Conservation (phyloP, 1,140 invertebrate genomes). For the Agrypnia vestita region DNA sequence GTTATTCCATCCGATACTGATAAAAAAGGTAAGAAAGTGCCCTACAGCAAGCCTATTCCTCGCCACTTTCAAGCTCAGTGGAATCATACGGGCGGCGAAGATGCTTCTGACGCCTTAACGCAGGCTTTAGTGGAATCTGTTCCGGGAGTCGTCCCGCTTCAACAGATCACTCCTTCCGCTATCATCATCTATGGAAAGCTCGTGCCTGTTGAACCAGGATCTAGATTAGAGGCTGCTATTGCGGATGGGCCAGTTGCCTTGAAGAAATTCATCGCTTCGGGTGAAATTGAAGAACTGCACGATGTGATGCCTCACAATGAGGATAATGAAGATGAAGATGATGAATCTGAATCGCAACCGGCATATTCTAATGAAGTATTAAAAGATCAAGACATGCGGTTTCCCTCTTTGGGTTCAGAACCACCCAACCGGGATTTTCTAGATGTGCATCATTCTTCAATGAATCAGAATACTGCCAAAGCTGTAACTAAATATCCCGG, state of each 20-base stretch:
- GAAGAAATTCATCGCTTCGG: slow-evolving; percentile 83
- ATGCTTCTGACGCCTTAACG: slow-evolving; percentile 78
- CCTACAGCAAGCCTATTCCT: slow-evolving; percentile 96
- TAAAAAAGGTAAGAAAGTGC: slow-evolving; percentile 87
- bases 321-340: slow-evolving; percentile 75
- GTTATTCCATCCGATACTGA: slow-evolving; percentile 75
- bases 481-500: slow-evolving; percentile 48
- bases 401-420: slow-evolving; percentile 36
- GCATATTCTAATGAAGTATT: slow-evolving; percentile 64
- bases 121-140: slow-evolving; percentile 80
- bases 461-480: slow-evolving; percentile 3
- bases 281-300: slow-evolving; percentile 84
- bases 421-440: slow-evolving; percentile 8
- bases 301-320: slow-evolving; percentile 81
- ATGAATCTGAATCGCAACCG: slow-evolving; percentile 64
- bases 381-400: slow-evolving; percentile 61
- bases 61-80: slow-evolving; percentile 96
- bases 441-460: slow-evolving; percentile 16
- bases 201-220: slow-evolving; percentile 82
- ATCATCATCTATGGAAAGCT: slow-evolving; percentile 87
- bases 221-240: slow-evolving; percentile 82
- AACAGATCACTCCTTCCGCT: slow-evolving; percentile 82
- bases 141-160: slow-evolving; percentile 80
- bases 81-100: slow-evolving; percentile 83
- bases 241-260: slow-evolving; percentile 82